Base-by-base conservation (phyloP, 2,888 invertebrate species). In the Meiosimyza decipiens region DNA sequence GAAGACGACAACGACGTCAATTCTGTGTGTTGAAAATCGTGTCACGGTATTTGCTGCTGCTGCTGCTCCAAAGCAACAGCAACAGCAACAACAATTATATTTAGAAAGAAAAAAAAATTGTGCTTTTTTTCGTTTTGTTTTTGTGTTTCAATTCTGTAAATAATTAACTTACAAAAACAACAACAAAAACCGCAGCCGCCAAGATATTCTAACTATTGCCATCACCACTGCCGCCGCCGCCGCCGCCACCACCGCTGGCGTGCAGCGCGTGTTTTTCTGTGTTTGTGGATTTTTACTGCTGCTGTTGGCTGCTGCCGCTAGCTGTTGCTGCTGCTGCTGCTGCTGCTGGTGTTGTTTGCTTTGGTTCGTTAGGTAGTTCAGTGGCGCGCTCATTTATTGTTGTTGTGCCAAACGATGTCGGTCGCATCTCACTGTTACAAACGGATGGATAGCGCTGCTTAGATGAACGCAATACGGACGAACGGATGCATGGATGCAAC, bases 131-230 rank as follows among this genome's bases (percentile, higher is more conserved):
- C 50, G 16, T 57, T 67, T 67, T 28, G 57, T 18, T 40, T 40
- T 62, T 47, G 40, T 49, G 63, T 64, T 40, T 28, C 22, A 64
- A 62, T 70, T 60, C 69, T 70, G 69, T 70, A 62, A 70, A 70
- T 70, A 52, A n/a, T 59, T 16, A 71, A 72, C 18, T 16, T 16
- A 67, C 67, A 60, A 67, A 18, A 40, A 67, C 9, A 54, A 16
- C 50, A 62, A 57, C 52, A 69, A 67, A 13, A 67, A 59, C n/a
- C 47, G n/a, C 28, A n/a, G 54, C 33, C 28, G 33, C 40, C 28
- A 16, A n/a, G 13, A 50, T 22, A 64, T 64, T 51, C 49, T 64
- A n/a, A 18, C 50, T 49, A 55, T 47, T n/a, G 18, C 40, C 40
- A 40, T 40, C 40, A 40, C 54, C n/a, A 6, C 11, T 66, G 52